A percentile compares a stretch with the other conserved stretches of the same genome.
These are phyloP conservation scores for Dendrocopos noguchii DNA, from an alignment of 2,113 vertebrate species.

Conservation along the genomic window DNA sequence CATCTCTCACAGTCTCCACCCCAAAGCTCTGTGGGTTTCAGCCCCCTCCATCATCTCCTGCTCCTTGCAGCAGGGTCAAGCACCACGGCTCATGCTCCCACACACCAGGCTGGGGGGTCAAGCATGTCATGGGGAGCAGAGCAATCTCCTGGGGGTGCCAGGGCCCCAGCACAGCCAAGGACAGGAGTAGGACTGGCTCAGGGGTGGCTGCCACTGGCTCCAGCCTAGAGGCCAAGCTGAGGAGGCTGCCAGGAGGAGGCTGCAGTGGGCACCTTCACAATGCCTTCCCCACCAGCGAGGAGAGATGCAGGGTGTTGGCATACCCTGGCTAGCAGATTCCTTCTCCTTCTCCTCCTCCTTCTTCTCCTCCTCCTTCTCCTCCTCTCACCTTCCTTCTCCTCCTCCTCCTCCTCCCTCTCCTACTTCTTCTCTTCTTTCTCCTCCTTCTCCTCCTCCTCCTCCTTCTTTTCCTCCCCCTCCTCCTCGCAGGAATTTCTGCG, in stretches of 20 bases:
- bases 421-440: neutral
- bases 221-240: neutral
- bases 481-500: neutral
- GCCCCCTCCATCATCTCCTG: neutral
- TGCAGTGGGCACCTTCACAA: fast-evolving
- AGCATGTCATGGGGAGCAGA: neutral
- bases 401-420: neutral
- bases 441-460: neutral
- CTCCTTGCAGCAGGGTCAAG: fast-evolving
- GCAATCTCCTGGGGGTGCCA: neutral
- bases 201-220: neutral
- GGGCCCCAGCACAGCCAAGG: neutral
- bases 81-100: fast-evolving
- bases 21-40: fast-evolving
- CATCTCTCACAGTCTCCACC: neutral
- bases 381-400: neutral
- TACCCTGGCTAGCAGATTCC: neutral
- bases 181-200: neutral
- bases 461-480: neutral
- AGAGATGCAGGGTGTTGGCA: fast-evolving
- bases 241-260: neutral
- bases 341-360: neutral
- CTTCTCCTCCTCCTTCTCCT: neutral
- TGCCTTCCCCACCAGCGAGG: neutral
- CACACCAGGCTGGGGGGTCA: fast-evolving